phyloP scores from a whole-genome alignment of 2,797 vertebrate species.

The Micrastur ruficollis region DNA sequence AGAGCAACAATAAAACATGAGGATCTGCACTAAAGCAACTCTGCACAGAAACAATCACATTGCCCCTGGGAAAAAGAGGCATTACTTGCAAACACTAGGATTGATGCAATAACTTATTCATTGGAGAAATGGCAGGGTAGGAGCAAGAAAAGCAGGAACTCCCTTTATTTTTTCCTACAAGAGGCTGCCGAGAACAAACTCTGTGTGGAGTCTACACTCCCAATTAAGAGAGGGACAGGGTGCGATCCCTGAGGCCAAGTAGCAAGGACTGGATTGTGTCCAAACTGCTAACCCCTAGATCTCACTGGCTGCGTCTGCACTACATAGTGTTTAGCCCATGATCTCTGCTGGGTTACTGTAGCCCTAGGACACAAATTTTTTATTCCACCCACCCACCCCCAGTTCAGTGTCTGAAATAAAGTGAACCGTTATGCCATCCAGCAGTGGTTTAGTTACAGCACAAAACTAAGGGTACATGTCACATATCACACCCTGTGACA shows the following conservation, averaged over 20 bases:
- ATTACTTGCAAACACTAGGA: constrained; percentile 10
- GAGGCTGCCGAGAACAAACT: neutral
- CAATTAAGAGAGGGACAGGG: neutral
- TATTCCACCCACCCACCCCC: no score
- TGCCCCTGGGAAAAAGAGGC: neutral
- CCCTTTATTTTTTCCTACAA: neutral
- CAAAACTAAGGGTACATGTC: neutral
- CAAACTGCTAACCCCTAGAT: neutral
- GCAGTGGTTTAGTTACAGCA: neutral
- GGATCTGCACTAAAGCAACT: neutral
- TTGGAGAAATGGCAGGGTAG: neutral
- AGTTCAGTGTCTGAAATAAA: neutral
- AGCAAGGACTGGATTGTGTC: neutral
- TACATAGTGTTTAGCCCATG: neutral
- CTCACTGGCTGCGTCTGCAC: neutral
- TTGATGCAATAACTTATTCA: neutral
- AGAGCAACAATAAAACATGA: neutral
- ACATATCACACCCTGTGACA: neutral
- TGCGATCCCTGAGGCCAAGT: neutral
- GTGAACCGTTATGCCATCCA: neutral
- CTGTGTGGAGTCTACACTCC: neutral
- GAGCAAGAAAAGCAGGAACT: neutral
- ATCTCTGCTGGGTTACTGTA: neutral
- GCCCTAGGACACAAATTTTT: neutral
- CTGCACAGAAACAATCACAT: neutral